Conservation (phyloP, 2,888 invertebrate genomes). For the Sclerodermus sp. region DNA sequence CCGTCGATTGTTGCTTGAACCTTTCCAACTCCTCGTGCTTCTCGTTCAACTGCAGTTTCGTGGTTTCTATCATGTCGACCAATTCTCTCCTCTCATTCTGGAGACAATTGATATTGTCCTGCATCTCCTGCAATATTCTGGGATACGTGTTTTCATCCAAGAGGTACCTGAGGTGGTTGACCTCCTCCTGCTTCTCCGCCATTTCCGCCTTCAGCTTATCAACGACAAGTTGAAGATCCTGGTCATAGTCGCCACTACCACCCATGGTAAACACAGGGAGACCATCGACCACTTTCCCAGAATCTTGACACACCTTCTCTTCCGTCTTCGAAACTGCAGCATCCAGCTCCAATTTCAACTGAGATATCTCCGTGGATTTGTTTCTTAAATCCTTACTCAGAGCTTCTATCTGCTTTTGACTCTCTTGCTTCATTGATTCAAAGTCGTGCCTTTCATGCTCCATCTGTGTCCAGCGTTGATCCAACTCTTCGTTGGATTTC, state of each 20-base stretch:
- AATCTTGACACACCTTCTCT: no score
- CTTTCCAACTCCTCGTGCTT: slow-evolving; percentile 34
- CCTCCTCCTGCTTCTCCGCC: slow-evolving; percentile 72
- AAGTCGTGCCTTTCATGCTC: slow-evolving; percentile 24
- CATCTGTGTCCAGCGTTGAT: slow-evolving; percentile 19
- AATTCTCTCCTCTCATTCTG: slow-evolving; percentile 42
- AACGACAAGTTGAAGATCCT: slow-evolving; percentile 22
- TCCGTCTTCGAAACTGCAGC: no score
- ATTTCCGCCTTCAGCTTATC: slow-evolving; percentile 33
- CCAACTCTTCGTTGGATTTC: slow-evolving; percentile 13
- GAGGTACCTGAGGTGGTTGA: slow-evolving; percentile 72
- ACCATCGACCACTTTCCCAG: slow-evolving; percentile 19
- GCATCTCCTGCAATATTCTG: slow-evolving; percentile 52
- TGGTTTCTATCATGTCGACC: slow-evolving; percentile 31
- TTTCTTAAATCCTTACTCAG: slow-evolving; percentile 40
- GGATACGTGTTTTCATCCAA: slow-evolving; percentile 58
- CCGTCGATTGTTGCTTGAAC: slow-evolving; percentile 24
- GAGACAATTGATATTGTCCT: slow-evolving; percentile 44
- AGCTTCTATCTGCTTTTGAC: slow-evolving; percentile 2
- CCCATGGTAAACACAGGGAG: slow-evolving; percentile 37
- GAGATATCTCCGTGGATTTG: no score
- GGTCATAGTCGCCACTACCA: slow-evolving; percentile 21
- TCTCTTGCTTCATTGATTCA: slow-evolving; percentile 1
- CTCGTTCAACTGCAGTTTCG: slow-evolving; percentile 28
- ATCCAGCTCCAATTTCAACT: no score